phyloP scores from a whole-genome alignment of 2,113 vertebrate genomes.

The Embiotoca jacksoni region DNA sequence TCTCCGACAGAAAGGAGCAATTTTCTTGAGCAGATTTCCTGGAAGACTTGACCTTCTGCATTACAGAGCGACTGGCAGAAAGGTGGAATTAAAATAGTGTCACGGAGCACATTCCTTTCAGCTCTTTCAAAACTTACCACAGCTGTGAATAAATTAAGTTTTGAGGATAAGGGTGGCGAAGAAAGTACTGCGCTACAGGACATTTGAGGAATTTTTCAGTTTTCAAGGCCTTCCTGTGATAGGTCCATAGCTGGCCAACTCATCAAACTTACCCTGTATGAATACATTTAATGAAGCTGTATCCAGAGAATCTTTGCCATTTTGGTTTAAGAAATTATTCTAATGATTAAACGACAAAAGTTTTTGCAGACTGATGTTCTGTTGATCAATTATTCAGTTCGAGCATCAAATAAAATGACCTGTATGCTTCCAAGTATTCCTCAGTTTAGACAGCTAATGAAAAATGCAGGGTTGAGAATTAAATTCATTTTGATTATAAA shows the following conservation, averaged over 20 bases:
- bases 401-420: not conserved
- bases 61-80: too few species aligned
- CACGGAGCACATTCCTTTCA: too few species aligned
- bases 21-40: too few species aligned
- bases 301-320: not conserved
- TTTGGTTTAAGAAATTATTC: not conserved
- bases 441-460: not conserved
- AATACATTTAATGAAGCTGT: not conserved
- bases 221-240: not conserved
- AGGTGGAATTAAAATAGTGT: too few species aligned
- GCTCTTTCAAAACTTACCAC: too few species aligned
- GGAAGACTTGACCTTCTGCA: too few species aligned
- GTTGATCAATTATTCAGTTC: not conserved
- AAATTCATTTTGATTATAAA: not conserved
- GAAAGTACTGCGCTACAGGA: too few species aligned
- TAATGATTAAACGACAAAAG: not conserved
- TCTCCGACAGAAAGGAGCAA: too few species aligned
- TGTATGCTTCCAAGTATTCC: not conserved
- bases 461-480: not conserved
- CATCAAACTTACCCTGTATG: not conserved
- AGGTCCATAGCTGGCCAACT: not conserved
- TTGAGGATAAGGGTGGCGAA: too few species aligned
- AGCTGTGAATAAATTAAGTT: too few species aligned
- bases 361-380: not conserved
- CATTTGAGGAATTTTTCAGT: not conserved